Evolutionary conservation across 30 jellyfish, hydroid and myxozoan species (phyloP).

Genomic region (Pelagia noctiluca): DNA sequence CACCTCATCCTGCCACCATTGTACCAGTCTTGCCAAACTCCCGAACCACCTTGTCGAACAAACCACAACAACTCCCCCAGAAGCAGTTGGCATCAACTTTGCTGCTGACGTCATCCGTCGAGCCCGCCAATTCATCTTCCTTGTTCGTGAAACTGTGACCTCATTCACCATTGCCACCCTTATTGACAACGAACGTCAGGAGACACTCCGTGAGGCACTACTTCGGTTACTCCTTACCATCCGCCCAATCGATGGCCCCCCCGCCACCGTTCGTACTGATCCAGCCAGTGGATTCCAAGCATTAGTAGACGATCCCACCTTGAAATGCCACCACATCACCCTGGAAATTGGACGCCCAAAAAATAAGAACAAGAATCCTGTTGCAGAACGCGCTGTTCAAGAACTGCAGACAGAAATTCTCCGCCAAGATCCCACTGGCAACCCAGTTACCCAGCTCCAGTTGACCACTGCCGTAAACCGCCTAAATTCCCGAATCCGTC

Average conservation of each 20-base stretch:
- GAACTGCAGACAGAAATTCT: constrained; percentile 43
- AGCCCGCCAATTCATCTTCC: constrained; percentile 36
- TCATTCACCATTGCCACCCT: constrained; percentile 24
- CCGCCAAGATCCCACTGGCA: constrained; percentile 25
- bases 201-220: too few species aligned
- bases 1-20: constrained; percentile 39
- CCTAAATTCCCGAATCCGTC: constrained; percentile 46
- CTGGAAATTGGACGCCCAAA: constrained; percentile 59
- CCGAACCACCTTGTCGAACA: constrained; percentile 14
- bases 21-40: background rate
- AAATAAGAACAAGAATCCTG: too few species aligned
- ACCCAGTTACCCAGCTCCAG: too few species aligned
- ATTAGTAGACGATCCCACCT: background rate
- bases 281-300: too few species aligned
- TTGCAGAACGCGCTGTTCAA: constrained; percentile 62
- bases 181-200: constrained; percentile 1
- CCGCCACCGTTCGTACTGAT: constrained; percentile 50
- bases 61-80: constrained; percentile 29
- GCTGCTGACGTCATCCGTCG: constrained; percentile 64
- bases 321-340: constrained; percentile 11
- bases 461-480: constrained; percentile 38
- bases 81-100: constrained; percentile 40
- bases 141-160: constrained; percentile 33
- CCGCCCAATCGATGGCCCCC: constrained; percentile 35
- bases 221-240: too few species aligned